Base-by-base conservation (phyloP, 2,888 invertebrate species). In the Lycophotia porphyrea region DNA sequence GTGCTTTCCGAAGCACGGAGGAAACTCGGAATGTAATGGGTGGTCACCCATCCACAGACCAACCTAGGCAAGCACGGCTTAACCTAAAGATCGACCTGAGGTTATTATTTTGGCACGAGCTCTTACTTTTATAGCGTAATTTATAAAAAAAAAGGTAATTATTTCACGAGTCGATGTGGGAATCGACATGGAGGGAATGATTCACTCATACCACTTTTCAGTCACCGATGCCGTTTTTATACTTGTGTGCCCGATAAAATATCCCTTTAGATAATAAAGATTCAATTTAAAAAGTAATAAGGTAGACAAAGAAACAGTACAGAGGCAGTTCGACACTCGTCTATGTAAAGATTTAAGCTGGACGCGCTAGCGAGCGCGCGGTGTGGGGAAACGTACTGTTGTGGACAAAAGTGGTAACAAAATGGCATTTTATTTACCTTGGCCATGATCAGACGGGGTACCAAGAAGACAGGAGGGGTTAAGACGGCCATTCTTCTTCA, bases 311-410 rank as follows among this genome's bases (percentile, higher is more conserved):
- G 52, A 61, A 44, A 55, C 27, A 15, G 27, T 58, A 73, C 18
- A 84, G 64, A 67, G 27, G 34, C 39, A 36, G 63, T 81, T 72
- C 4, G 70, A 76, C 66, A 81, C 72, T 81, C 67, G 60, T 81
- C 82, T 85, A 15, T 72, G 69, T 69, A 63, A 80, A 74, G 74
- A 71, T 65, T 80, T 84, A 69, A 84, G 71, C 80, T 69, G 63
- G 66, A 49, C 63, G n/a, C 11, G 13, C 65, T 68, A 74, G 84
- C 52, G 63, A 72, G 61, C n/a, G 49, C 24, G 34, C 27, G 5
- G 24, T 24, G 66, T 47, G 27, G 5, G 15, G 44, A 1, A 44
- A 61, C 0, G 82, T 82, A 81, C 85, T 55, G 42, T 64, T n/a
- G 13, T 0, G 9, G 0, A 31, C 0, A 0, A 71, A 84, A 73